These are phyloP conservation scores for Chaetogeoica ovagalla DNA, from an alignment of 2,888 invertebrate species.

Conservation along the genomic window DNA sequence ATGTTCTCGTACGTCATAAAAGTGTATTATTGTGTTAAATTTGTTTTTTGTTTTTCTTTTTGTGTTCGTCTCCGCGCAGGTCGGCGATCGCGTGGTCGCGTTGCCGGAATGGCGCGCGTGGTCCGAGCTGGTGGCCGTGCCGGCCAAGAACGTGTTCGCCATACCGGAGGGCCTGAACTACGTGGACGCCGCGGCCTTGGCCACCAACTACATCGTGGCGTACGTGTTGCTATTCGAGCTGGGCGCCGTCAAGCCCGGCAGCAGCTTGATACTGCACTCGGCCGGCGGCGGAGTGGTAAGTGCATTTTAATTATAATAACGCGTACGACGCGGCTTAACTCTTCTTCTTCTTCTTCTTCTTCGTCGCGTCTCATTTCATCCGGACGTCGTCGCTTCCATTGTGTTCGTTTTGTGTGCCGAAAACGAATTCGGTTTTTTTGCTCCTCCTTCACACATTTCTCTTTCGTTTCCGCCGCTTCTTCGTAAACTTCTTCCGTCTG, in stretches of 20 bases:
- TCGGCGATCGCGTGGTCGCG: conserved; percentile 81
- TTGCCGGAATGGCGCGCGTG: conserved; percentile 83
- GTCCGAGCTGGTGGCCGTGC: conserved; percentile 81
- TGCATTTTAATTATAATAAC: conserved; percentile 57
- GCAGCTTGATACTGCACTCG: conserved; percentile 80
- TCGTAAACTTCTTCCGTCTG: too few relatives aligned
- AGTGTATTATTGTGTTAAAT: neutral
- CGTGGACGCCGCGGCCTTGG: conserved; percentile 79
- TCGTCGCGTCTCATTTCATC: neutral
- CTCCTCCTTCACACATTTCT: too few relatives aligned
- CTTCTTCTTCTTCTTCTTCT: neutral
- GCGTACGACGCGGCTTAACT: too few relatives aligned
- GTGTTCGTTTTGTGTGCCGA: too few relatives aligned
- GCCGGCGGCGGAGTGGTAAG: conserved; percentile 88
- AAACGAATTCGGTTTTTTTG: too few relatives aligned
- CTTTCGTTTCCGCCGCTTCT: too few relatives aligned
- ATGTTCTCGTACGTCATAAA: too few relatives aligned
- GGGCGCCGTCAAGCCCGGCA: conserved; percentile 75
- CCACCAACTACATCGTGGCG: conserved; percentile 84
- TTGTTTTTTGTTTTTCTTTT: neutral
- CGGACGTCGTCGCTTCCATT: too few relatives aligned
- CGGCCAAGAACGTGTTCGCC: conserved; percentile 78
- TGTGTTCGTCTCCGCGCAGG: conserved; percentile 65
- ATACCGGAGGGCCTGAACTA: conserved; percentile 75
- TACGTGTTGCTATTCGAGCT: conserved; percentile 83